These are phyloP conservation scores for Lethenteron camtschaticum DNA, from an alignment of 2,113 vertebrate genomes.

Conservation along the genomic window DNA sequence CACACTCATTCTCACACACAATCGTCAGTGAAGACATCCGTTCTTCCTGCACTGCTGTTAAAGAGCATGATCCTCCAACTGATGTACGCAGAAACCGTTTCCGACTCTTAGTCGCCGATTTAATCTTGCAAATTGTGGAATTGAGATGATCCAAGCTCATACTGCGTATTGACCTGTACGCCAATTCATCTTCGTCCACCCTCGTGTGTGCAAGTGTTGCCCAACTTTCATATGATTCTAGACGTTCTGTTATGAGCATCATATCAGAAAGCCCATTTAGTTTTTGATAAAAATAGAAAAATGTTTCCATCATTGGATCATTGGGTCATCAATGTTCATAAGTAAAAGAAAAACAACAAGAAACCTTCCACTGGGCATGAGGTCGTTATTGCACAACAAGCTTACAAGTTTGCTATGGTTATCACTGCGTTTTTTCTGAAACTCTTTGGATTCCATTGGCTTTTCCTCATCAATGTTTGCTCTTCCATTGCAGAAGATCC, in stretches of 20 bases:
- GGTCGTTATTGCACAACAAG: conserved; percentile 36
- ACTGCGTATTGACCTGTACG: conserved; percentile 27
- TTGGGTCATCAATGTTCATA: no score
- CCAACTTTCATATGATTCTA: conserved; percentile 25
- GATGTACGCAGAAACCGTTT: conserved; percentile 26
- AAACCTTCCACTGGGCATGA: conserved; percentile 31
- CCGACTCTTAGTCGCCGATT: conserved; percentile 26
- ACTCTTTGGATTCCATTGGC: conserved; percentile 18
- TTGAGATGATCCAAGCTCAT: conserved; percentile 35
- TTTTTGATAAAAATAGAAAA: conserved; percentile 34
- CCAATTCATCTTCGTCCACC: conserved; percentile 17
- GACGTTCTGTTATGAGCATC: conserved; percentile 32
- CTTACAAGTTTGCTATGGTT: conserved; percentile 31
- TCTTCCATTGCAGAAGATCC: conserved; percentile 53
- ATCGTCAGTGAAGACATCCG: no score
- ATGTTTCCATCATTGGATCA: conserved; percentile 35
- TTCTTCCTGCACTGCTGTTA: conserved; percentile 33
- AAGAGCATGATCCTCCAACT: conserved; percentile 19
- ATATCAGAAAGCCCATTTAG: conserved; percentile 31
- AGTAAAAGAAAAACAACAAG: conserved; percentile 42
- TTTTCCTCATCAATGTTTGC: conserved; percentile 18
- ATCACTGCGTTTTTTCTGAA: conserved; percentile 31
- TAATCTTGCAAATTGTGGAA: conserved; percentile 35
- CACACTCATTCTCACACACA: no score
- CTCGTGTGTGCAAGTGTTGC: conserved; percentile 23